phyloP scores from a whole-genome alignment of 1,140 invertebrate species.

The Diorhabda sublineata region DNA sequence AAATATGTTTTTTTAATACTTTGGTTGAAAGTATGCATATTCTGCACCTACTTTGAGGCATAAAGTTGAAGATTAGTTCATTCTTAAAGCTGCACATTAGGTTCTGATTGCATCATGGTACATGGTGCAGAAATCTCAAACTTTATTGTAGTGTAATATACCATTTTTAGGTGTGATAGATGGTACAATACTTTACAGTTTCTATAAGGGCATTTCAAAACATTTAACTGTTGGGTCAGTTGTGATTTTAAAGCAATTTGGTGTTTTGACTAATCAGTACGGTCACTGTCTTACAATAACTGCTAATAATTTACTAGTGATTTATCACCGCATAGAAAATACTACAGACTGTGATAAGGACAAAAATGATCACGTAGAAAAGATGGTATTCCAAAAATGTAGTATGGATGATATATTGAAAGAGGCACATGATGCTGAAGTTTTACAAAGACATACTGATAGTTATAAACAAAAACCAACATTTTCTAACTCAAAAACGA shows the following conservation, averaged over 20 bases:
- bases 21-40: too few species aligned
- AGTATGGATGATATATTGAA: constrained; percentile 18
- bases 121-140: too few species aligned
- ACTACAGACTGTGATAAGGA: background rate
- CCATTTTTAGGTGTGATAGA: constrained; percentile 27
- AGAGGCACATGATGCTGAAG: background rate
- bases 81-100: too few species aligned
- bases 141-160: too few species aligned
- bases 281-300: constrained; percentile 30
- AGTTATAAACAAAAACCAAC: too few species aligned
- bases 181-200: constrained; percentile 25
- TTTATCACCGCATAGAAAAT: constrained; percentile 18
- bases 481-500: too few species aligned
- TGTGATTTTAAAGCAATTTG: constrained; percentile 25
- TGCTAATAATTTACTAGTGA: constrained; percentile 24
- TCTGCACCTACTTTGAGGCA: too few species aligned
- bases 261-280: constrained; percentile 23
- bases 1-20: too few species aligned
- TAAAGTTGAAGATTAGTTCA: too few species aligned
- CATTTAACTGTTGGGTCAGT: constrained; percentile 26
- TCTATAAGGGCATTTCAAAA: constrained; percentile 23
- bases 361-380: background rate
- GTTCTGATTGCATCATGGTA: too few species aligned
- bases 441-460: background rate
- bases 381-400: constrained; percentile 18